Base-by-base conservation (phyloP, 2,888 invertebrate genomes). In the Prenolepis imparis region DNA sequence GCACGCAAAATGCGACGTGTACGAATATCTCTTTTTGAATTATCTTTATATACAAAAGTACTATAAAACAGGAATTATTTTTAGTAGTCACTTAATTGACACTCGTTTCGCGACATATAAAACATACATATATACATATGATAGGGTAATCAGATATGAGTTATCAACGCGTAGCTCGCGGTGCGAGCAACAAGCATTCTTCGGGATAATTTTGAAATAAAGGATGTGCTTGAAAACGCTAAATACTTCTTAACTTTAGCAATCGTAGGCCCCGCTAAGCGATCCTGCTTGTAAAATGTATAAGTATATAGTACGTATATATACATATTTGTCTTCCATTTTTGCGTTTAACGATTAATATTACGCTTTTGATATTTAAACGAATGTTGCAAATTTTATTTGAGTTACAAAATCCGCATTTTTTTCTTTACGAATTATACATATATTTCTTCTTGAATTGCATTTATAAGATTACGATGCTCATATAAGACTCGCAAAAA, bases 241-340 rank as follows among this genome's bases (percentile, higher is more conserved):
- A 68, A 78, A 41, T 78, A 59, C n/a, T 57, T 78, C 12, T 44
- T 70, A 78, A 70, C 21, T 59, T 59, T 70, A 78, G 36, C 48
- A 18, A 59, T 24, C 11, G 24, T 78, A 78, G 70, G 21, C 8
- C 8, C 18, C 59, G 44, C 8, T 78, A 70, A 80, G 11, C 44
- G 12, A 59, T 68, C 44, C 44, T 70, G 59, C 59, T 80, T 70
- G 36, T 80, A 21, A 80, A 72, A 72, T 72, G 9, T 78, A 59
- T 70, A 77, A 41, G 66, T 28, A 39, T 55, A 66, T 55, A 67
- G 18, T n/a, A n/a, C 39, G 55, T 41, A 72, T 1, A 36, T 44
- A 61, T 28, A 21, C 21, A 77, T 66, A 70, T 70, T 24, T 70
- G 78, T 78, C 78, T 78, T 78, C 78, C 78, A 78, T 70, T 39